Percentiles rank a stretch among this genome's conserved stretches.
These are phyloP conservation scores for Mareca penelope DNA, from an alignment of 2,797 vertebrate genomes.

Conservation along the genomic window DNA sequence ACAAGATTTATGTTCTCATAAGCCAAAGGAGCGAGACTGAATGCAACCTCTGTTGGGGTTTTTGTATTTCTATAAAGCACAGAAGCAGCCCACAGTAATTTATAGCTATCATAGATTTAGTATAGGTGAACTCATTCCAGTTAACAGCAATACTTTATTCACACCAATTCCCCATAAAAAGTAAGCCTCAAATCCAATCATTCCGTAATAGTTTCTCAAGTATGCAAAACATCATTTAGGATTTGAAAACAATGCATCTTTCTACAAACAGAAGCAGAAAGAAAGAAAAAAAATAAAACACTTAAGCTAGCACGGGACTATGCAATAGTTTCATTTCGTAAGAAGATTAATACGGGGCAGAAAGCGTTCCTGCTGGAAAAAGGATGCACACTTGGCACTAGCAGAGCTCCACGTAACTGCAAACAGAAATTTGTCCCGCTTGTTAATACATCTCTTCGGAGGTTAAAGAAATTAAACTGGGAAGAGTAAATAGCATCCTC, in stretches of 20 bases:
- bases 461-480: not conserved
- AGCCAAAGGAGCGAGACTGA: not conserved
- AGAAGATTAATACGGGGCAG: conserved; percentile 40
- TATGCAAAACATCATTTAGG: conserved; percentile 30
- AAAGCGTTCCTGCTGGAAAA: not conserved
- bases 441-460: not conserved
- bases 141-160: conserved; percentile 11
- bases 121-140: not conserved
- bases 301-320: not conserved
- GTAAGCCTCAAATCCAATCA: conserved; percentile 20
- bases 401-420: not conserved
- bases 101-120: not conserved
- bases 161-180: not conserved
- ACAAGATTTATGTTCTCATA: not conserved
- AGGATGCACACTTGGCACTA: not conserved
- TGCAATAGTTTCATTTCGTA: conserved; percentile 26
- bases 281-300: not conserved
- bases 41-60: not conserved
- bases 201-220: not conserved
- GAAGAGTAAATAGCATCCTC: not conserved
- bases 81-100: not conserved
- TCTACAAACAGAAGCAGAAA: conserved; percentile 20
- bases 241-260: conserved; percentile 54
- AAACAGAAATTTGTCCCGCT: not conserved
- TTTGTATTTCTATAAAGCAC: not conserved